These are phyloP conservation scores for Atherinosoma microstoma DNA, from an alignment of 2,797 vertebrate species.

Conservation along the genomic window DNA sequence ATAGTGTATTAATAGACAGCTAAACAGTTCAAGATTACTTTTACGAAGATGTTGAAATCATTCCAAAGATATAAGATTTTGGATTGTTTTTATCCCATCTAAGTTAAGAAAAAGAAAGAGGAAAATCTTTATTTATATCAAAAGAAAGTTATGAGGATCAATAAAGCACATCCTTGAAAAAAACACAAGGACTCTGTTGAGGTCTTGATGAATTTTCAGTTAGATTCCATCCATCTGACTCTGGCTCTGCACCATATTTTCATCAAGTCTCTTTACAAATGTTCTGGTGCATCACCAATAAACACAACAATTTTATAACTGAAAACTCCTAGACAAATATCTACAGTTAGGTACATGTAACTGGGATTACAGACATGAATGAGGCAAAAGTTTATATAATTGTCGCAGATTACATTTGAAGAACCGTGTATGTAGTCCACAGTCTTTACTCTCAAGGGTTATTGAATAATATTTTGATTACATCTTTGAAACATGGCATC, in stretches of 20 bases:
- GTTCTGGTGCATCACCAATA: conserved; percentile 19
- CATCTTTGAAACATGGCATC: not conserved
- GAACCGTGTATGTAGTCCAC: too few relatives aligned
- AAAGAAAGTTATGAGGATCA: conserved; percentile 3
- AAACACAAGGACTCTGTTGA: not conserved
- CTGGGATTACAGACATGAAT: too few relatives aligned
- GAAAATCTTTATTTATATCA: not conserved
- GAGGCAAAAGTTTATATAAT: too few relatives aligned
- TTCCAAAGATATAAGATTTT: not conserved
- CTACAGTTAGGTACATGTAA: too few relatives aligned
- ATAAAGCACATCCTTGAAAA: not conserved
- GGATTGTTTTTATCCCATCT: not conserved
- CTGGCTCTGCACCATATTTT: conserved; percentile 24
- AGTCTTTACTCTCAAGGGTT: too few relatives aligned
- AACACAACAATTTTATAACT: not conserved
- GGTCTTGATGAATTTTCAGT: conserved; percentile 23
- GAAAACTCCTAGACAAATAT: too few relatives aligned
- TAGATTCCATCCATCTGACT: not conserved
- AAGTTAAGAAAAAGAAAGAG: not conserved
- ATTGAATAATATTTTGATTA: too few relatives aligned
- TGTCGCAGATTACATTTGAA: too few relatives aligned
- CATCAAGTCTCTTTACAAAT: conserved; percentile 3
- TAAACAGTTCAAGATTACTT: too few relatives aligned
- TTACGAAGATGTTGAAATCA: too few relatives aligned
- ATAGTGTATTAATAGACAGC: not conserved